Percentiles rank a stretch among this genome's conserved stretches.
Conservation (phyloP, 2,888 invertebrate genomes). For the Amphipyra berbera region DNA sequence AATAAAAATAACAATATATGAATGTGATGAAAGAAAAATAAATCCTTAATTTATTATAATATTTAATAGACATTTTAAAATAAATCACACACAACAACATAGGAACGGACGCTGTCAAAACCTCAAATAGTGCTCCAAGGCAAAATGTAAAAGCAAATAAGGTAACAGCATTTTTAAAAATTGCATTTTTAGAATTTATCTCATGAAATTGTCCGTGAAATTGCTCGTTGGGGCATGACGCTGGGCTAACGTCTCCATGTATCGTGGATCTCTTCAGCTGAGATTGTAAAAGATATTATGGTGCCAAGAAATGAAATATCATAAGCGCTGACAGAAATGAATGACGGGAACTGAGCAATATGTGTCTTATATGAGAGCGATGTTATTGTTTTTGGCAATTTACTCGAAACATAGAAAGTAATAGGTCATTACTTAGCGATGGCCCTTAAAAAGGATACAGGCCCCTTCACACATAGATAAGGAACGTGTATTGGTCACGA, state of each 20-base stretch:
- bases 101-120: conserved; percentile 36
- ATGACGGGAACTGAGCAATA: conserved; percentile 10
- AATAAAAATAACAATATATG: no score
- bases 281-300: conserved; percentile 58
- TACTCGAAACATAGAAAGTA: no score
- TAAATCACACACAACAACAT: conserved; percentile 28
- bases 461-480: no score
- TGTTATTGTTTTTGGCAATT: no score
- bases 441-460: no score
- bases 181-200: conserved; percentile 66
- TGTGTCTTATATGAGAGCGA: background rate
- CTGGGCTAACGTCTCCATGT: conserved; percentile 57
- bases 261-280: conserved; percentile 55
- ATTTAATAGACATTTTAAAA: conserved; percentile 1
- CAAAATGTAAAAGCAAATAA: conserved; percentile 51
- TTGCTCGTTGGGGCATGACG: conserved; percentile 64
- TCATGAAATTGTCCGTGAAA: conserved; percentile 69
- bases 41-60: no score
- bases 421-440: no score
- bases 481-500: no score
- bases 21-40: no score
- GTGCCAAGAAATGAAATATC: conserved; percentile 40
- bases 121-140: conserved; percentile 34
- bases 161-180: conserved; percentile 61
- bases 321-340: conserved; percentile 32